Evolutionary conservation across 1,140 invertebrate genomes (phyloP).

Genomic region (Trichonephila clavipes): DNA sequence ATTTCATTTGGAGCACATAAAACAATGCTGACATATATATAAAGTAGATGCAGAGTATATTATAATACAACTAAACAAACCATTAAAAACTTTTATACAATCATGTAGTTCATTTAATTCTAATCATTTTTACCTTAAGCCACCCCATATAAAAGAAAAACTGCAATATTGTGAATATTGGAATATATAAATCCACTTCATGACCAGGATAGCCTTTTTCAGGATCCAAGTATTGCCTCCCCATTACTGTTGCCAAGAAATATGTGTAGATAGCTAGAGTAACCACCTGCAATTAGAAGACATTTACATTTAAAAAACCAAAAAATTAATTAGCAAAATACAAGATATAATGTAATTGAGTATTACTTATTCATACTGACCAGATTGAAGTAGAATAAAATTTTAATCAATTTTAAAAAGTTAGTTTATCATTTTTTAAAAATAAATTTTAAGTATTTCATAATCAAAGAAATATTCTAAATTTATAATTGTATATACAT

Average conservation of each 20-base stretch:
- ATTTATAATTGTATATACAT: no score
- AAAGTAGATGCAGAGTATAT: background rate
- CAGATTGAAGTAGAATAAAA: no score
- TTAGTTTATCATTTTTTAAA: no score
- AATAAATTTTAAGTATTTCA: no score
- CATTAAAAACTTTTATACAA: no score
- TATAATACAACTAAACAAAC: background rate
- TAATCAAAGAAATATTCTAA: no score
- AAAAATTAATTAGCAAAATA: background rate
- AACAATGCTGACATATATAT: background rate
- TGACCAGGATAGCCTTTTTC: constrained; percentile 78
- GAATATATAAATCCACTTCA: constrained; percentile 78
- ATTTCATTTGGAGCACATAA: background rate
- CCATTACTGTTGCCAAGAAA: constrained; percentile 92
- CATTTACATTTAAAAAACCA: constrained; percentile 80
- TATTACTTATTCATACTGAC: no score
- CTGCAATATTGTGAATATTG: constrained; percentile 84
- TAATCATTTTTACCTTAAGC: constrained; percentile 82
- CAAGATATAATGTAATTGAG: no score
- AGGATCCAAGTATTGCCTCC: constrained; percentile 89
- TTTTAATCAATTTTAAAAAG: no score
- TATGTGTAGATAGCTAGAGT: constrained; percentile 94
- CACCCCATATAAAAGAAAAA: constrained; percentile 98
- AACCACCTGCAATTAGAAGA: constrained; percentile 88
- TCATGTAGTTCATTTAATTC: no score